Conservation (phyloP, 2,113 vertebrate species). For the Dicrurus megarhynchus region DNA sequence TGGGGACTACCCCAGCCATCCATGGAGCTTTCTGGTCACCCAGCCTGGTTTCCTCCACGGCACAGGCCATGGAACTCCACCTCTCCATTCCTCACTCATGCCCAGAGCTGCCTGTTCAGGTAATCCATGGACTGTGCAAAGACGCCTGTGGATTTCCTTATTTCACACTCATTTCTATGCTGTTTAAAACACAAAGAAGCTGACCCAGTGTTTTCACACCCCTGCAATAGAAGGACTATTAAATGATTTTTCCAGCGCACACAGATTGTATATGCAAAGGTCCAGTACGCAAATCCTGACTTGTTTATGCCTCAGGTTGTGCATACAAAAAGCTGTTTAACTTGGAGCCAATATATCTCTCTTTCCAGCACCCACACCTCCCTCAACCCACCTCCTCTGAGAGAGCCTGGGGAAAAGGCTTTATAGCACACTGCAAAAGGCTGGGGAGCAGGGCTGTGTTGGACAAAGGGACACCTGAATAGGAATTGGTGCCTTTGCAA, state of each 20-base stretch:
- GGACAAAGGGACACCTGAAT: neutral
- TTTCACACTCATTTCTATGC: conserved; percentile 19
- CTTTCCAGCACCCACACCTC: conserved; percentile 58
- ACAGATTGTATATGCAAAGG: conserved; percentile 54
- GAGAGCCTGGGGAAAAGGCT: conserved; percentile 46
- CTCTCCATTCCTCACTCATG: neutral
- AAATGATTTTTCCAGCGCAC: neutral
- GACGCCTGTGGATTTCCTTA: conserved; percentile 21
- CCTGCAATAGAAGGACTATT: conserved; percentile 15
- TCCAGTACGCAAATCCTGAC: conserved; percentile 57
- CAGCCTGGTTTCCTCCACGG: neutral
- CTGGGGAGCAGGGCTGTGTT: neutral
- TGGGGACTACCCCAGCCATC: neutral
- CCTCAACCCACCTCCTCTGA: conserved; percentile 36
- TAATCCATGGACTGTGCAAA: neutral
- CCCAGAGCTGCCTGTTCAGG: neutral
- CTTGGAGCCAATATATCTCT: conserved; percentile 48
- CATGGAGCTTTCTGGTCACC: neutral
- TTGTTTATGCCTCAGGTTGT: conserved; percentile 60
- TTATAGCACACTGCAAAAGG: neutral
- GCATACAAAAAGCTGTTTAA: conserved; percentile 67
- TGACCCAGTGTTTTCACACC: conserved; percentile 55
- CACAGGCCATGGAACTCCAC: neutral
- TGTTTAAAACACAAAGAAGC: conserved; percentile 36
- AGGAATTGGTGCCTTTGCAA: neutral